Percentiles rank a stretch among this genome's conserved stretches.
These are phyloP conservation scores for Lasioglossum pauxillum DNA, from an alignment of 2,888 invertebrate species.

Conservation along the genomic window DNA sequence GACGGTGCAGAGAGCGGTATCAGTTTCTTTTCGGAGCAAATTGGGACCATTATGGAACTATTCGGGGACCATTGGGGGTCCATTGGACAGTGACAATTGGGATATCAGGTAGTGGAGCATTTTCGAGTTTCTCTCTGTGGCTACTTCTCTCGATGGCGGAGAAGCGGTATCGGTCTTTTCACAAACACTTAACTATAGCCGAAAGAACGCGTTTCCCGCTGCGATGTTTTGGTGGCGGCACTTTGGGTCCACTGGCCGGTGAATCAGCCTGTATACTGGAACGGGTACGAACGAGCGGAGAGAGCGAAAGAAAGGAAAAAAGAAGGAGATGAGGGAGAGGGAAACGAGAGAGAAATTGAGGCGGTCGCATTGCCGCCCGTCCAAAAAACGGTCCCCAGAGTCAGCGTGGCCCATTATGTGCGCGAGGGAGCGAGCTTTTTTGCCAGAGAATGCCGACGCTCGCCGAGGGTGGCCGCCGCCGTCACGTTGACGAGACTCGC, in stretches of 20 bases:
- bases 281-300: background rate
- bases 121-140: background rate
- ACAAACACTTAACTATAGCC: background rate
- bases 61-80: too few species aligned
- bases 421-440: constrained; percentile 68
- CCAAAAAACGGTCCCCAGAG: constrained; percentile 68
- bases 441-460: constrained; percentile 71
- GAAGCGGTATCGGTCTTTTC: background rate
- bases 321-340: constrained; percentile 3
- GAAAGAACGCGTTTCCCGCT: background rate
- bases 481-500: constrained; percentile 82
- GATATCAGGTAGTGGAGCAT: background rate
- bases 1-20: background rate
- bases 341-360: background rate
- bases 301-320: constrained; percentile 24
- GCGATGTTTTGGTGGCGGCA: background rate
- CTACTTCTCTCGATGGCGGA: background rate
- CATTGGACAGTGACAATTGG: too few species aligned
- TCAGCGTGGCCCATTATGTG: constrained; percentile 75
- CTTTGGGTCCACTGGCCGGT: background rate
- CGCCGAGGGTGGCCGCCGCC: constrained; percentile 81
- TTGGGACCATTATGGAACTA: background rate
- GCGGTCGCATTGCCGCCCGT: constrained; percentile 26
- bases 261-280: constrained; percentile 12
- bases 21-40: background rate